Conservation (phyloP, 2,113 vertebrate species). For the Scolopax mira region DNA sequence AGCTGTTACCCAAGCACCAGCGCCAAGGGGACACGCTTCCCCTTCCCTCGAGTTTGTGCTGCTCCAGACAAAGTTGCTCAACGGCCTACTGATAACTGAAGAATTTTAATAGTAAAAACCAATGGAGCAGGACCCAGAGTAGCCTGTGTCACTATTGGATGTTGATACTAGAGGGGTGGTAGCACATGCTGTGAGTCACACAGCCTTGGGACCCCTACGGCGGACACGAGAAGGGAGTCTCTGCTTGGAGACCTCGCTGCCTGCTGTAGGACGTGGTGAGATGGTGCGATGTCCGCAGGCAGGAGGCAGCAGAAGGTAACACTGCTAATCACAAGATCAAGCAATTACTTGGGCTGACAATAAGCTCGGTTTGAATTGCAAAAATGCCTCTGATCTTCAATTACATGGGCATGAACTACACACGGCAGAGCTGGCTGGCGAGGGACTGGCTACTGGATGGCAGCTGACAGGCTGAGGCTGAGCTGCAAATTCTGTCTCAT, state of each 20-base stretch:
- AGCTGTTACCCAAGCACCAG: not conserved
- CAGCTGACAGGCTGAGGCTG: not conserved
- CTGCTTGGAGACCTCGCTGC: not conserved
- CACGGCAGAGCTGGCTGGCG: not conserved
- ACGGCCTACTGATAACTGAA: not conserved
- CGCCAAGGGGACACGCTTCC: not conserved
- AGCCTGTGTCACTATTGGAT: not conserved
- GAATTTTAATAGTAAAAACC: not conserved
- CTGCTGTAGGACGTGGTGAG: not conserved
- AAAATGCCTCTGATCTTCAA: not conserved
- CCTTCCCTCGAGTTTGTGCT: not conserved
- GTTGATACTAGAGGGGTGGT: not conserved
- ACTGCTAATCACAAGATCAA: not conserved
- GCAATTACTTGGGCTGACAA: not conserved
- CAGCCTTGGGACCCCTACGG: not conserved
- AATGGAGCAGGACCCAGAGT: not conserved
- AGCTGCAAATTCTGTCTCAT: not conserved
- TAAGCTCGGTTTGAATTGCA: slow-evolving; percentile 6
- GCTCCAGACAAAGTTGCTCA: not conserved
- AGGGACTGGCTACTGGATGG: not conserved
- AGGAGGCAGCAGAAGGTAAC: not conserved
- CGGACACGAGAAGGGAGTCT: not conserved
- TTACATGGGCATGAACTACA: not conserved
- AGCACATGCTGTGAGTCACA: accelerated
- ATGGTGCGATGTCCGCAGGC: accelerated